Conservation (phyloP, 1,140 invertebrate species). For the Scaptomyza hsui region DNA sequence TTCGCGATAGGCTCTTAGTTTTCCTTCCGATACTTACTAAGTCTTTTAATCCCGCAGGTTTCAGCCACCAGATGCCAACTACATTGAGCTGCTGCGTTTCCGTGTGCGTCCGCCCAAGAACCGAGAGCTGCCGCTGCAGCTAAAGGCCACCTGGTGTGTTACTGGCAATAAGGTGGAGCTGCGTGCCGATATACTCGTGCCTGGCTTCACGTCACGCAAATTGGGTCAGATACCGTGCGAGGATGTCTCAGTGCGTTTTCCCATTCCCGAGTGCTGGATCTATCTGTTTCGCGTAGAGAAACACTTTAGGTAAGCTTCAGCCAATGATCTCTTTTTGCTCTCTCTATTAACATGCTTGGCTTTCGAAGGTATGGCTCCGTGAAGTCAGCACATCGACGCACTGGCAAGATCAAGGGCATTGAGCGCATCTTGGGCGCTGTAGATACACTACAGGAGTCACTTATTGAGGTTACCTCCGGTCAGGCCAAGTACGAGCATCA, state of each 20-base stretch:
- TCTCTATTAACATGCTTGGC: not conserved
- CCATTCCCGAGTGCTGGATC: conserved; percentile 99
- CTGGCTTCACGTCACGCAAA: conserved; percentile 97
- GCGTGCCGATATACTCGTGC: conserved; percentile 96
- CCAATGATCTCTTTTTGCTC: too few relatives aligned
- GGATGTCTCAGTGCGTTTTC: conserved; percentile 98
- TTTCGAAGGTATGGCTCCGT: conserved; percentile 93
- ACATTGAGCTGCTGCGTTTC: conserved; percentile 98
- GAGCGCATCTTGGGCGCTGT: conserved; percentile 96
- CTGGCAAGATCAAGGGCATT: conserved; percentile 96
- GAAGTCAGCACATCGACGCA: conserved; percentile 95
- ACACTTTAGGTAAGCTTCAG: conserved; percentile 91
- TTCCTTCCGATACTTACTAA: not conserved
- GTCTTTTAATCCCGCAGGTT: conserved; percentile 88
- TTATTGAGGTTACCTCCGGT: conserved; percentile 99
- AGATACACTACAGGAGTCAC: conserved; percentile 94
- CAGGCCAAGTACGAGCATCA: conserved; percentile 99
- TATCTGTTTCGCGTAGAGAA: conserved; percentile 99
- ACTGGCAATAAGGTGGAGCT: conserved; percentile 96
- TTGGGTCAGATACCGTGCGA: conserved; percentile 98
- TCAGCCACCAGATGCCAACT: conserved; percentile 99
- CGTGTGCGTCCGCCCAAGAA: conserved; percentile 97
- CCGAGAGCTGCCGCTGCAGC: conserved; percentile 97
- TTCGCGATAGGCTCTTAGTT: too few relatives aligned
- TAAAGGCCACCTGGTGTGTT: conserved; percentile 94